These are phyloP conservation scores for Sphaerodactylus townsendi DNA, from an alignment of 2,113 vertebrate genomes.

Conservation along the genomic window DNA sequence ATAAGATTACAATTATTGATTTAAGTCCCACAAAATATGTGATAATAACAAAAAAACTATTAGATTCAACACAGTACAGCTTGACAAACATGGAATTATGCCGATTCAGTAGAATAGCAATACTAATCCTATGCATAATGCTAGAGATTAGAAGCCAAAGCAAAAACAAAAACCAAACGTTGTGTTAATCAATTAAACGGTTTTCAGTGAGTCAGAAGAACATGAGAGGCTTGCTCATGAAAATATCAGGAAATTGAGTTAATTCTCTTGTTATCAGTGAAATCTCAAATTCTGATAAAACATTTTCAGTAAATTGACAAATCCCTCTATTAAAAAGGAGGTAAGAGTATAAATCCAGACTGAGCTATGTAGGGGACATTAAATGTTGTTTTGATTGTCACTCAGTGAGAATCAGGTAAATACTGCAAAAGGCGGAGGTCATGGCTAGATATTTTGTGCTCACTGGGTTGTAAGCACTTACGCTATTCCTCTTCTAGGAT, in stretches of 20 bases:
- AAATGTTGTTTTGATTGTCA: background rate
- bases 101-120: background rate
- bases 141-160: background rate
- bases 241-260: background rate
- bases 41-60: rapidly evolving
- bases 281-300: background rate
- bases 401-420: background rate
- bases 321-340: background rate
- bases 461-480: too few relatives aligned
- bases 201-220: background rate
- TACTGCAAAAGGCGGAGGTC: too few relatives aligned
- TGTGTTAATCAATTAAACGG: background rate
- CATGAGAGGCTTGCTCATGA: background rate
- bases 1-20: background rate
- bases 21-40: background rate
- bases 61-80: background rate
- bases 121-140: background rate
- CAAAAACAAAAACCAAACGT: slow-evolving; percentile 8
- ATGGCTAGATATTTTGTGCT: too few relatives aligned
- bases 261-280: background rate
- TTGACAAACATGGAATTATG: rapidly evolving
- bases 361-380: background rate
- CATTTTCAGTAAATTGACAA: rapidly evolving
- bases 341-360: background rate
- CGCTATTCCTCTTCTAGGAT: too few relatives aligned